Evolutionary conservation across 2,888 invertebrate species (phyloP), one percentile per base, ranked within the genome.

Genomic region (Automeris io): DNA sequence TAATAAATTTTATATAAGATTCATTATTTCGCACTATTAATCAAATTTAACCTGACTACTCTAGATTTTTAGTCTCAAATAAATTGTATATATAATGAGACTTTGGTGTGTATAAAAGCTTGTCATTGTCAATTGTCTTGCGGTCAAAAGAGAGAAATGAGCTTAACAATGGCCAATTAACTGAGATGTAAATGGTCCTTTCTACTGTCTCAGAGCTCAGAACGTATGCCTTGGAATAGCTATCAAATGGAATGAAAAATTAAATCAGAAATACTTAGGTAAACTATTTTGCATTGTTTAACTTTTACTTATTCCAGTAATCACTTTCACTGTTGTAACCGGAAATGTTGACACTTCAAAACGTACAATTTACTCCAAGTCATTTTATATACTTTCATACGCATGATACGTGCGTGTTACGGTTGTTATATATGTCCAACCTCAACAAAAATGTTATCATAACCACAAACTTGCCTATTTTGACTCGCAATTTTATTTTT

Each of bases 401-500:
- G 2, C 7, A 29, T 18, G 9, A 5, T 32, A 22, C 33, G 23
- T 22, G 11, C 16, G 7, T 22, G 13, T 22, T 12, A 37, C 23
- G 23, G 11, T 18, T 23, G 9, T 24, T 9, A 18, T 16, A 12
- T 22, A 8, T n/a, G 21, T 31, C 16, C 16, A 37, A n/a, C n/a
- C n/a, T n/a, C n/a, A n/a, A n/a, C n/a, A n/a, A n/a, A n/a, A 25
- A 23, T 11, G 22, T 31, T 8, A 45, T 45, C 47, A 47, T 49
- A 38, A 42, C 19, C 39, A 38, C 42, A 37, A 44, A 48, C 43
- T n/a, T n/a, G n/a, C n/a, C n/a, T n/a, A n/a, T n/a, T n/a, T n/a
- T n/a, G 42, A 47, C 47, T 41, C 46, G 40, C 46, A 45, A 49
- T 51, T 53, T 39, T 25, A 52, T 50, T 61, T 51, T 58, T 47